Base-by-base conservation (phyloP, 2,888 invertebrate genomes). In the Schrankia costaestrigalis region DNA sequence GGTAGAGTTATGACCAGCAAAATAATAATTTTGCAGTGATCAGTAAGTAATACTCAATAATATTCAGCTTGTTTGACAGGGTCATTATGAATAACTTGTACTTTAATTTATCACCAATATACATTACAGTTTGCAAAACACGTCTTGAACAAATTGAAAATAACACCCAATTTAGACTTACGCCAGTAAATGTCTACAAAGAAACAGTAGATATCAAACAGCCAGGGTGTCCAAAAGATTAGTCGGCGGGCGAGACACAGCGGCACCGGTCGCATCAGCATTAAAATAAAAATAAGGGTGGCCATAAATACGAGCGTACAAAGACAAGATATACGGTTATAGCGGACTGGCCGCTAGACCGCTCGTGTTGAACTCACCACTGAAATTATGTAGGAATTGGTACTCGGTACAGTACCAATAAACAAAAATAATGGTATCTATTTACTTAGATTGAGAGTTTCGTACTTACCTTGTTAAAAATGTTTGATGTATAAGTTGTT, bases 261-360 rank as follows among this genome's bases (percentile, higher is more conserved):
- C 48, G 87, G 87, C 87, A 78, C 85, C 87, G 72, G 58, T 64
- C 71, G 78, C 81, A 87, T 87, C 85, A 87, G 85, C 87, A 84
- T 86, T 85, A 84, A 86, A 87, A 86, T 86, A 87, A 86, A 87
- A 86, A 86, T 86, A 85, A 82, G 87, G 78, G 68, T 73, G 66
- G 71, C 71, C 76, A 79, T 86, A 87, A 86, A 86, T 86, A 86
- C 63, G 55, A 27, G 52, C 66, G 57, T 67, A 86, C 86, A 86
- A 87, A 83, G 79, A 78, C 78, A 78, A 86, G 87, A 87, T 86
- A 82, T 84, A 87, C 78, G 81, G 78, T 87, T 84, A 87, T 87
- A 77, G 84, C 77, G 63, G 60, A 50, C 56, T 55, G 58, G n/a
- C 54, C 58, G 51, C 67, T 67, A 74, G 78, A 71, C 78, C 66